Evolutionary conservation across 2,797 vertebrate species (phyloP), one percentile per base, ranked within the genome.

Genomic region (Apodemus agrarius): DNA sequence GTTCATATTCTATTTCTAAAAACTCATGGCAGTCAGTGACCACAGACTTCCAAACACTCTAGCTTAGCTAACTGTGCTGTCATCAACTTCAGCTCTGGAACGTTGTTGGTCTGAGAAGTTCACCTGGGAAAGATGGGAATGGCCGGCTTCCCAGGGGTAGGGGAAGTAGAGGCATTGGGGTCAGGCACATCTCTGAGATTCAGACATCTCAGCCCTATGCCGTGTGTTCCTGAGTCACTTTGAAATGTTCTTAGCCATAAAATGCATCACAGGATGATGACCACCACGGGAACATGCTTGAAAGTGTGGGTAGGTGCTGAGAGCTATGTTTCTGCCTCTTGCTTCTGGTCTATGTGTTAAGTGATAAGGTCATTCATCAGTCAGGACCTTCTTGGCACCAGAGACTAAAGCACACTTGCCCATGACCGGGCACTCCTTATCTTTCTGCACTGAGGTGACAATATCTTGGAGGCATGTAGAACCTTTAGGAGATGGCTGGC

Each of bases 11-110:
- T 24, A 75, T 29, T 34, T 9, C 34, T 52, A 92, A 89, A 92
- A 22, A 65, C 13, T 78, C 88, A 87, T 24, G 46, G 34, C 10
- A 16, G 14, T 67, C 75, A 52, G 84, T 65, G 61, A 29, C 57
- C 82, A 61, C 57, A 84, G 65, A 85, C 72, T 31, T 37, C 16
- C 6, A 34, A 65, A 65, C 2, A 46, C 26, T 31, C 59, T 9
- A 22, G 5, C 26, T 91, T 83, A 63, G 90, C 69, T 74, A 72
- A 63, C 54, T 67, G 76, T 92, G 26, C 34, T 87, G 61, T 69
- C 43, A 52, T 69, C 46, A 31, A 54, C 74, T 94, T 96, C 84
- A 86, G 63, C 89, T 92, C 67, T 82, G 57, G 75, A 78, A 80
- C 14, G 3, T 17, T 13, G 63, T 16, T 54, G 12, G n/a, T 89